Conservation (phyloP, 2,797 vertebrate species). For the Falco concolor region DNA sequence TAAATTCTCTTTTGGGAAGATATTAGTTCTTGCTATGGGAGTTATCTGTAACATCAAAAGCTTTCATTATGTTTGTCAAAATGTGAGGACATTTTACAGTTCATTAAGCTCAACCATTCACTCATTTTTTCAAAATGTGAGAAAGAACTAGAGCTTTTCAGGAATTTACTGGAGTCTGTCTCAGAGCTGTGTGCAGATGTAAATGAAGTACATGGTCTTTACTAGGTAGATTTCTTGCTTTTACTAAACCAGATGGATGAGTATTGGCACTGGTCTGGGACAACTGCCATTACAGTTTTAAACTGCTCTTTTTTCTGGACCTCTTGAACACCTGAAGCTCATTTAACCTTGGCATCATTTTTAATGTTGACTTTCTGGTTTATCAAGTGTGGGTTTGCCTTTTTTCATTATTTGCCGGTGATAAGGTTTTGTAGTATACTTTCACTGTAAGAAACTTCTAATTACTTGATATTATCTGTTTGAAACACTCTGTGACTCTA, state of each 20-base stretch:
- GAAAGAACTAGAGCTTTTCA: neutral
- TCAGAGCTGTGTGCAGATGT: neutral
- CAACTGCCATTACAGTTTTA: neutral
- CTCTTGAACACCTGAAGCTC: neutral
- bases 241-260: neutral
- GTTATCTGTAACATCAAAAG: neutral
- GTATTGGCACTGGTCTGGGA: neutral
- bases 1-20: neutral
- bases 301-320: neutral
- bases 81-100: neutral
- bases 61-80: neutral
- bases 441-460: neutral
- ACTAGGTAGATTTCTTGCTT: neutral
- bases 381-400: neutral
- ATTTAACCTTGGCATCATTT: neutral
- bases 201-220: neutral
- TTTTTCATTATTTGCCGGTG: neutral
- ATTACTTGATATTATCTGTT: neutral
- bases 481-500: neutral
- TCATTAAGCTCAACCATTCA: neutral
- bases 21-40: neutral
- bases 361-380: neutral
- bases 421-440: neutral
- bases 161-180: neutral
- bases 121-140: neutral